Conservation (phyloP, 2,797 vertebrate species). For the Lates japonicus region DNA sequence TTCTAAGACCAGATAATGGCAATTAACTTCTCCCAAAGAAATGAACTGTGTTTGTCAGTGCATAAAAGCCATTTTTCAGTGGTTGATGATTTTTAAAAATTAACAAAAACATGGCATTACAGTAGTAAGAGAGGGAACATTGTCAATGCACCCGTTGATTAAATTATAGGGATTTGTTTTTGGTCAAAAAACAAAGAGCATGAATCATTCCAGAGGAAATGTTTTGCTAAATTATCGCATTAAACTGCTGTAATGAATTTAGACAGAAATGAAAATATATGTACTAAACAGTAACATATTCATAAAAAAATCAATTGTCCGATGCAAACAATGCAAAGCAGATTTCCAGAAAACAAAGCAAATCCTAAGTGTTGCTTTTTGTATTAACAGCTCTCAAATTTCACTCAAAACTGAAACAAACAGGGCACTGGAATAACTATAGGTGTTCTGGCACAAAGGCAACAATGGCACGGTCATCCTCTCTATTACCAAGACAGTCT, state of each 20-base stretch:
- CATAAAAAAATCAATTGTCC: neutral
- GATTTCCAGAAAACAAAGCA: conserved; percentile 7
- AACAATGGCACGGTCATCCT: conserved; percentile 22
- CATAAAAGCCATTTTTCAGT: conserved; percentile 66
- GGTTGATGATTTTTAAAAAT: conserved; percentile 59
- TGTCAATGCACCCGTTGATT: conserved; percentile 17
- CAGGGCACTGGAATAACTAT: neutral
- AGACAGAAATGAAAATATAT: neutral
- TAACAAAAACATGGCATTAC: conserved; percentile 38
- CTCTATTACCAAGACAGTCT: conserved; percentile 16
- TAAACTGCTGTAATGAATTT: conserved; percentile 9
- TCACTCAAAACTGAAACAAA: conserved; percentile 12
- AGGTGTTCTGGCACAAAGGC: conserved; percentile 45
- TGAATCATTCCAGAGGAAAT: neutral
- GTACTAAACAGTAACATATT: conserved; percentile 31
- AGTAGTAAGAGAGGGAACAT: conserved; percentile 60
- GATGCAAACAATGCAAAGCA: conserved; percentile 25
- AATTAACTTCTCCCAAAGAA: conserved; percentile 26
- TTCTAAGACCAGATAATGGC: conserved; percentile 31
- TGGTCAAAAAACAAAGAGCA: neutral
- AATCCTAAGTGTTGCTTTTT: conserved; percentile 19
- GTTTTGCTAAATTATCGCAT: neutral
- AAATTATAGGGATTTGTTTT: conserved; percentile 26
- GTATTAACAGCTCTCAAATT: conserved; percentile 26
- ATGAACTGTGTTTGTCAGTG: conserved; percentile 62